Conservation (phyloP, 1,140 invertebrate genomes). For the Arion vulgaris region DNA sequence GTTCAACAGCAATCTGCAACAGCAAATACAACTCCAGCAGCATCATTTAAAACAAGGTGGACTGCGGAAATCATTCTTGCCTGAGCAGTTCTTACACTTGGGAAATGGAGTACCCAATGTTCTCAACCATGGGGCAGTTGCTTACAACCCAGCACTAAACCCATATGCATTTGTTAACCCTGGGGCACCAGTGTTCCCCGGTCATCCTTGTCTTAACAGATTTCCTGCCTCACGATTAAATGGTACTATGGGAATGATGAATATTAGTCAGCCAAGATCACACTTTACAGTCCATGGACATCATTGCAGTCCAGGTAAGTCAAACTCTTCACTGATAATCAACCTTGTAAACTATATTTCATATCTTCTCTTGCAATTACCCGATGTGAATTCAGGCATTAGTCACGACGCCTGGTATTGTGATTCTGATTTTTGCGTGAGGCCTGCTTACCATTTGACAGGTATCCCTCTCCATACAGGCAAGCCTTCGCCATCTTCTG, state of each 20-base stretch:
- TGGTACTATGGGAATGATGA: slow-evolving; percentile 12
- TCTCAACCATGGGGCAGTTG: neutral
- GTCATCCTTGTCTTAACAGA: neutral
- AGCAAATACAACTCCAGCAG: slow-evolving; percentile 27
- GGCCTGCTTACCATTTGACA: too few species aligned
- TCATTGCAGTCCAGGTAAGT: slow-evolving; percentile 14
- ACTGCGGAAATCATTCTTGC: slow-evolving; percentile 1
- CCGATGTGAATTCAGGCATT: too few species aligned
- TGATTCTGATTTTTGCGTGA: too few species aligned
- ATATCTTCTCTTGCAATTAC: too few species aligned
- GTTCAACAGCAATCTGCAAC: slow-evolving; percentile 34
- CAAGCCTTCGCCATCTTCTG: too few species aligned
- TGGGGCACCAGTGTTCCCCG: neutral
- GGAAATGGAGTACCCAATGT: neutral
- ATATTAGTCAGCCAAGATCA: neutral
- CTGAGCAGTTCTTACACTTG: slow-evolving; percentile 27
- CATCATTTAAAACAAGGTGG: slow-evolving; percentile 14
- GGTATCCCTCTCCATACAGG: too few species aligned
- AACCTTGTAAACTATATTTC: too few species aligned
- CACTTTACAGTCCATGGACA: neutral
- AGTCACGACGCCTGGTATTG: too few species aligned
- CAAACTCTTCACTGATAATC: neutral
- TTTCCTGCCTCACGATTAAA: neutral
- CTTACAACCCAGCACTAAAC: slow-evolving; percentile 12
- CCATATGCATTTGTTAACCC: slow-evolving; percentile 31